Base-by-base conservation (phyloP, 2,888 invertebrate genomes). In the Odontothrips loti region DNA sequence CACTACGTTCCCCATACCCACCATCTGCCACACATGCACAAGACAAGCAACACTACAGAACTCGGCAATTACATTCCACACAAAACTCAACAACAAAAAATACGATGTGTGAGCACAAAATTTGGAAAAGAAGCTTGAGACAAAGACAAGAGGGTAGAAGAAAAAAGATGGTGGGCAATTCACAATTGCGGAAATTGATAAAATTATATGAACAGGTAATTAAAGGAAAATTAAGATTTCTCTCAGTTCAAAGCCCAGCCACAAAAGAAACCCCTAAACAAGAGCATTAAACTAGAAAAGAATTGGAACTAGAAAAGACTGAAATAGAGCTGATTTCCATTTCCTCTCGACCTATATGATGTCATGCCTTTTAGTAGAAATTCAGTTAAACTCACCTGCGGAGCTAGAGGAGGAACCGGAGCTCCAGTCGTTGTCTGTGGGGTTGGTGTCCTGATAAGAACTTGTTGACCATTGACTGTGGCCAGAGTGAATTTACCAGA, bases 391-490 rank as follows among this genome's bases (percentile, higher is more conserved):
- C 68, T 75, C 68, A 75, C 68, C 68, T 75, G 68, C 9, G 68
- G 68, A 4, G 68, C 68, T 1, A 75, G 68, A 23, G 68, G 68
- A 75, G 68, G 68, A 8, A 75, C 68, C 3, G 68, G 68, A 12
- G 27, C 27, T 12, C 27, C 27, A 12, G 68, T 75, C 23, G n/a
- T 23, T 2, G 27, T 27, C 12, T n/a, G 23, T 15, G 94, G 91
- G 12, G 23, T 75, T 15, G 94, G 91, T 0, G 93, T 93, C 79
- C 94, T 90, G 82, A 96, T 94, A 79, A 95, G 89, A 47, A 96
- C 94, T 87, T 95, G 95, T 85, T 95, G 95, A 0, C 95, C 95
- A 86, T 94, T 94, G 47, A 96, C 93, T 0, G 94, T 94, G 0
- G 95, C 94, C 81, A 96, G 89, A 86, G 95, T 95, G 12, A 95